These are phyloP conservation scores for Daboia siamensis DNA, from an alignment of 2,113 vertebrate genomes.

Conservation along the genomic window DNA sequence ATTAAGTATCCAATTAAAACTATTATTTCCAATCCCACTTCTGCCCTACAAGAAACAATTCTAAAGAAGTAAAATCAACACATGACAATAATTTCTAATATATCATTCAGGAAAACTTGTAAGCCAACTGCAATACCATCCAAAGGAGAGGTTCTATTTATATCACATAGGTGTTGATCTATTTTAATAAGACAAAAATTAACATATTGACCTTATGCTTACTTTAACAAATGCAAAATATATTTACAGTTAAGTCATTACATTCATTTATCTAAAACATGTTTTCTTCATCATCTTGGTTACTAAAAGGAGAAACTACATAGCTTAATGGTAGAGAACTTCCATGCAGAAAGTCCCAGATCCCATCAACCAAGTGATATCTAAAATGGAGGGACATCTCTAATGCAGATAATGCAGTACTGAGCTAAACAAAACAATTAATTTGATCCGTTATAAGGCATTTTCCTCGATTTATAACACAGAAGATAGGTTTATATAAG, in stretches of 20 bases:
- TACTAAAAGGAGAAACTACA: background rate
- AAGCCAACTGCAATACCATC: background rate
- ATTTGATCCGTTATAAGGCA: background rate
- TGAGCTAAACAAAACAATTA: background rate
- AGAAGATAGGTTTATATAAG: background rate
- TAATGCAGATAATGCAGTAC: background rate
- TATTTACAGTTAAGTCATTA: background rate
- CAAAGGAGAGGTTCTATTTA: background rate
- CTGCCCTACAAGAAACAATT: background rate
- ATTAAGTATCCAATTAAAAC: background rate
- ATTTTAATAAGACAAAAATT: background rate
- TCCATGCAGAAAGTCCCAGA: background rate
- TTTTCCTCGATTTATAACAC: background rate
- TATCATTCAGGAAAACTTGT: background rate
- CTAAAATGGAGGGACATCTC: background rate
- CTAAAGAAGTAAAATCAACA: background rate
- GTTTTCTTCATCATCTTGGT: background rate
- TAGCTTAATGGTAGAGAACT: background rate
- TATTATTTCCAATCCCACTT: background rate
- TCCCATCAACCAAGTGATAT: background rate
- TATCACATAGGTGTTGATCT: background rate
- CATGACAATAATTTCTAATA: background rate
- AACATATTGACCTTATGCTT: background rate
- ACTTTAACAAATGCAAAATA: background rate
- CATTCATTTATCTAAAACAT: background rate